Base-by-base conservation (phyloP, 2,888 invertebrate species). In the Lithodes maja region DNA sequence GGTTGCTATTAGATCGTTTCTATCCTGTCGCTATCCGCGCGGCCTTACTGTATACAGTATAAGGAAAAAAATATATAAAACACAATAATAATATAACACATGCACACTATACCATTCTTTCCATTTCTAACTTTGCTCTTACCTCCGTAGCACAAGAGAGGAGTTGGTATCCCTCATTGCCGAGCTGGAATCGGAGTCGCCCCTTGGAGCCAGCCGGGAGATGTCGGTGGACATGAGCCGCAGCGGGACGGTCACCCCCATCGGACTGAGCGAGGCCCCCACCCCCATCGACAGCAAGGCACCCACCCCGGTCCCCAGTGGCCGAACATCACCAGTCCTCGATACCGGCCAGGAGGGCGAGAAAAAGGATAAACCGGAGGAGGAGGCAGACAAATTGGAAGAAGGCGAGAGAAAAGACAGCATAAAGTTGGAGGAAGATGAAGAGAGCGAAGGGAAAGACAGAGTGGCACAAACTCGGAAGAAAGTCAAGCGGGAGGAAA, bases 91-190 rank as follows among this genome's bases (percentile, higher is more conserved):
- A 15, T 68, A 68, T 15, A 68, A 15, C 15, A 68, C 15, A 12
- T 7, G 68, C 68, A 1, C 15, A 68, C 68, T 12, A 68, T 68
- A 68, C 15, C 15, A 15, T 68, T 7, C 15, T 68, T 33, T 33
- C 33, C 33, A 33, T 33, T 33, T 33, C 15, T 61, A 61, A 61
- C 2, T 7, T 61, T 61, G 15, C 68, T 15, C 83, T 55, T 86
- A 89, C 92, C 85, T 93, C 94, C 94, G 84, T 93, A 97, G 98
- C 94, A 96, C 96, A 94, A 94, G 97, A 92, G 97, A 97, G 92
- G 97, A 97, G 92, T 94, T 99, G 92, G 96, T 96, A 7, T 95
- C 95, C 93, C 95, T 99, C 68, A 97, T 98, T 93, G 95, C 95
- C 77, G 95, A 96, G 92, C 94, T 98, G 84, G 96, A 96, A 86